Evolutionary conservation across 2,888 invertebrate species (phyloP), one percentile per base, ranked within the genome.

Genomic region (Diloba caeruleocephala): DNA sequence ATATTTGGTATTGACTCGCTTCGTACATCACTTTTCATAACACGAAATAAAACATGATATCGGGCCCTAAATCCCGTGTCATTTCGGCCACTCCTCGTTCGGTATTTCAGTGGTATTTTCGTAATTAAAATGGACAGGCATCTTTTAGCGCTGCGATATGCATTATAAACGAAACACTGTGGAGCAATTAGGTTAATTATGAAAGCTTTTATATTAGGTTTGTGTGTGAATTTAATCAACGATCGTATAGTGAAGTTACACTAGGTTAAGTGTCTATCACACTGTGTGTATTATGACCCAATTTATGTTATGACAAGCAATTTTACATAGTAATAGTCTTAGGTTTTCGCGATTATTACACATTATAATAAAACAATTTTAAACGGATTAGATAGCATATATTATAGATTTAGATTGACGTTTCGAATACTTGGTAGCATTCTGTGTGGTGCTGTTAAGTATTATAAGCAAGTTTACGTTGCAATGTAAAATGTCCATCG

Each of bases 51-150:
- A 83, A 86, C 84, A 78, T 81, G 79, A 87, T 84, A 86, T 85
- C 53, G 80, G 63, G 67, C 70, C 74, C 66, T 76, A 75, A 79
- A 81, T 77, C 57, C 67, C 64, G 54, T 76, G 75, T 78, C 80
- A 78, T 76, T 77, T 55, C 49, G 61, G 73, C 69, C 79, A 65
- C 79, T 69, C 81, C 82, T 68, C 51, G 58, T 59, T 41, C 49
- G 63, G 74, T 33, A 34, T 50, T 51, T 25, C 23, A 68, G 59
- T 58, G 70, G 64, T 78, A 77, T 80, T 82, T 77, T 68, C 78
- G 62, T 89, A 90, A 91, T 90, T 89, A 87, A 86, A 89, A 88
- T 78, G 82, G 86, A 84, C 88, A 84, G 75, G 62, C 71, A 71
- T 78, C 75, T 82, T 84, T 83, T 74, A 71, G n/a, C 74, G 60